Percentiles rank a stretch among this genome's conserved stretches.
Conservation (phyloP, 2,113 vertebrate species). For the Poecile atricapillus region DNA sequence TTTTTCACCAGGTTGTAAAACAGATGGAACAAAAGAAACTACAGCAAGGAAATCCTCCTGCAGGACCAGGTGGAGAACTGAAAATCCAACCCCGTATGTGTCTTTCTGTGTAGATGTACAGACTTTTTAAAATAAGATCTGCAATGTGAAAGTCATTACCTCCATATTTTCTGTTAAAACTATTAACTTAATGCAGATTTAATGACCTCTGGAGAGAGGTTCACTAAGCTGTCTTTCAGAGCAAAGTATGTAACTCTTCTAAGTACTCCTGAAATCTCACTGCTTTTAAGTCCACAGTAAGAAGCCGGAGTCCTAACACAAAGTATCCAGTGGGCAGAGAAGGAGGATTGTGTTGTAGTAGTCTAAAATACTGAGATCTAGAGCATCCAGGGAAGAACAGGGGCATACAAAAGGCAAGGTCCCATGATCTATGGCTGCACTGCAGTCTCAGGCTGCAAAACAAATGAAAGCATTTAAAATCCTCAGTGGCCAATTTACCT, state of each 20-base stretch:
- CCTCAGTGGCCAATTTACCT: not conserved
- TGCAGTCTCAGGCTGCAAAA: not conserved
- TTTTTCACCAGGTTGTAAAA: conserved; percentile 81
- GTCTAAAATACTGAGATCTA: not conserved
- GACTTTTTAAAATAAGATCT: not conserved
- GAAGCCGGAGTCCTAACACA: not conserved
- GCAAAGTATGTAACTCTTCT: not conserved
- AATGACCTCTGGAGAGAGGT: not conserved
- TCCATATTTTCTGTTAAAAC: not conserved
- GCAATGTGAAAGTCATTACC: not conserved
- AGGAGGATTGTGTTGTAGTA: not conserved
- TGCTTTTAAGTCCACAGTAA: not conserved
- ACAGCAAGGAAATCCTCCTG: conserved; percentile 77
- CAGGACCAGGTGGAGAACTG: conserved; percentile 76
- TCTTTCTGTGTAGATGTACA: not conserved
- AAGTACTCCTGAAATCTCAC: not conserved
- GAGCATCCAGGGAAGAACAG: not conserved
- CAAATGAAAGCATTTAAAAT: not conserved
- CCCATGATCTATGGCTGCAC: not conserved
- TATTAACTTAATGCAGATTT: not conserved
- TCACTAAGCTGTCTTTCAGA: not conserved
- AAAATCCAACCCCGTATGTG: conserved; percentile 76
- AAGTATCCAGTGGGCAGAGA: not conserved
- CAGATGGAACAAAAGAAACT: conserved; percentile 91
- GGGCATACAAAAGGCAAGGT: not conserved